Evolutionary conservation across 2,113 vertebrate genomes (phyloP).

Genomic region (Formicarius rufipectus): DNA sequence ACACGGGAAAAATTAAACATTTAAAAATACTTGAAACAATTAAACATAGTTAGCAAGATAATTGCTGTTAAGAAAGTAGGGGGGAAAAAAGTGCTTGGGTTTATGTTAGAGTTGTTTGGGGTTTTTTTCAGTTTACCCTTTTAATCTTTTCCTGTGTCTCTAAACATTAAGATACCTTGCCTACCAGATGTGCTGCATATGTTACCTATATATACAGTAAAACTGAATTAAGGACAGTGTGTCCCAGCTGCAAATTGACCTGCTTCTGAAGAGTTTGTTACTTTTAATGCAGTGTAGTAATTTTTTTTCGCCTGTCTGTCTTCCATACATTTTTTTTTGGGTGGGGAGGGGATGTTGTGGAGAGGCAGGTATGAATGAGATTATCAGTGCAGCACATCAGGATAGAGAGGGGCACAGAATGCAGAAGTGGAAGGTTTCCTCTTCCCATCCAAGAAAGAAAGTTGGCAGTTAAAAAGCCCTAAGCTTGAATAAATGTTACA

Average conservation of each 20-base stretch:
- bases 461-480: neutral
- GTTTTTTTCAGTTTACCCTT: neutral
- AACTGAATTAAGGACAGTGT: neutral
- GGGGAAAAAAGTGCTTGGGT: accelerated
- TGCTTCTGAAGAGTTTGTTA: neutral
- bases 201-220: neutral
- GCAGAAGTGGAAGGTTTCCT: neutral
- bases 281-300: neutral
- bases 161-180: neutral
- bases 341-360: accelerated
- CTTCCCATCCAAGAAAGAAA: neutral
- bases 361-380: neutral
- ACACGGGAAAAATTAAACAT: no score
- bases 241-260: neutral
- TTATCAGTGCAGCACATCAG: neutral
- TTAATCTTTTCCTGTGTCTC: neutral
- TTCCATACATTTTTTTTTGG: neutral
- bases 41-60: neutral
- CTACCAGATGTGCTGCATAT: conserved; percentile 1
- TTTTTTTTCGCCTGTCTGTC: neutral
- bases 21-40: neutral
- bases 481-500: neutral
- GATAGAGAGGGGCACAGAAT: neutral
- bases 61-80: neutral
- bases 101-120: neutral